Percentiles rank a stretch among this genome's conserved stretches.
These are phyloP conservation scores for Agrilus mali DNA, from an alignment of 2,888 invertebrate genomes.

Conservation along the genomic window DNA sequence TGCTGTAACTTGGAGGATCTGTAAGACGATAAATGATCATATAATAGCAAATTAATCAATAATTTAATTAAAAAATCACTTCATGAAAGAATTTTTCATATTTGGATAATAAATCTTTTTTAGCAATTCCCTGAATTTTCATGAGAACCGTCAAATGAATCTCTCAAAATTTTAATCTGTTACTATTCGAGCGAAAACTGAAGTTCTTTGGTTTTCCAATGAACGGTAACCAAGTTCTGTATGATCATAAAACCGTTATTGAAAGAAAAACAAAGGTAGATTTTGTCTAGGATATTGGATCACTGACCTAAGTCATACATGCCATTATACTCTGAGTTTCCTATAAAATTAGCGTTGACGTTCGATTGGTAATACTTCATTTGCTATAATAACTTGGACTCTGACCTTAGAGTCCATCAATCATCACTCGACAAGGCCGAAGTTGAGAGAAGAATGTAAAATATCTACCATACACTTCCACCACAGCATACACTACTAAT, in stretches of 20 bases:
- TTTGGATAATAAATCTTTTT: too few relatives aligned
- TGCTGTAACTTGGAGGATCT: slow-evolving; percentile 81
- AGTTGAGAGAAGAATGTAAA: not conserved
- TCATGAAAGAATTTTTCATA: too few relatives aligned
- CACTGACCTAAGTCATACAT: slow-evolving; percentile 14
- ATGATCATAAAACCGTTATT: slow-evolving; percentile 5
- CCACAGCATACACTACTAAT: too few relatives aligned
- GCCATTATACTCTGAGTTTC: slow-evolving; percentile 9
- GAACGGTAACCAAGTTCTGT: too few relatives aligned
- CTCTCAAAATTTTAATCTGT: too few relatives aligned
- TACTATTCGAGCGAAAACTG: too few relatives aligned
- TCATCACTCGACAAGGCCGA: slow-evolving; percentile 8
- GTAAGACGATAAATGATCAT: slow-evolving; percentile 19
- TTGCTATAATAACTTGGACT: slow-evolving; percentile 10
- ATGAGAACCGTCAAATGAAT: too few relatives aligned
- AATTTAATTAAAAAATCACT: too few relatives aligned
- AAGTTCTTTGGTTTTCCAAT: too few relatives aligned
- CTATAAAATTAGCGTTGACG: slow-evolving; percentile 11
- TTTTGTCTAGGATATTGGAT: slow-evolving; percentile 9
- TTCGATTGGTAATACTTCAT: slow-evolving; percentile 11
- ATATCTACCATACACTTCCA: too few relatives aligned
- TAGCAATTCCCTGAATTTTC: too few relatives aligned
- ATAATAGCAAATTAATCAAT: too few relatives aligned
- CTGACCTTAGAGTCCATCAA: slow-evolving; percentile 10
- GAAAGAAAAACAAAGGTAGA: slow-evolving; percentile 7